Percentiles rank a stretch among this genome's conserved stretches.
These are phyloP conservation scores for Onychostruthus taczanowskii DNA, from an alignment of 2,113 vertebrate species.

Conservation along the genomic window DNA sequence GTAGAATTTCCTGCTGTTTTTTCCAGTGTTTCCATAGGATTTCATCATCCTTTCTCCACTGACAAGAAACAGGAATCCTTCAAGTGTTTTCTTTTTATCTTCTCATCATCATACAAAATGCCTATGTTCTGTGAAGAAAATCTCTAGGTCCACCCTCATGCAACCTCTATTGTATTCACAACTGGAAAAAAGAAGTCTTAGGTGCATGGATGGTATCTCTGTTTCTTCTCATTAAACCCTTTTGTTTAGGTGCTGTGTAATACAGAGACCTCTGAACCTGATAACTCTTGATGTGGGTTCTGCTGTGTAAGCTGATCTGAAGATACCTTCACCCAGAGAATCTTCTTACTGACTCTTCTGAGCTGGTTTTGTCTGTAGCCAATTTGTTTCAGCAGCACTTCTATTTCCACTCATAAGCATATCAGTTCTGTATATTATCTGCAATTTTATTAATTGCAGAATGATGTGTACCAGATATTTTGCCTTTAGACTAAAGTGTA, in stretches of 20 bases:
- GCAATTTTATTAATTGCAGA: neutral
- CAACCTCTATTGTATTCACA: neutral
- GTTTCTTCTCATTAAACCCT: neutral
- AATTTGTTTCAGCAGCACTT: neutral
- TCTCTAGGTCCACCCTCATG: neutral
- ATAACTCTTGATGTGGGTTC: neutral
- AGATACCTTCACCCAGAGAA: neutral
- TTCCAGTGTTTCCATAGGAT: neutral
- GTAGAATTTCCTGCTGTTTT: neutral
- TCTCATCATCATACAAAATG: neutral
- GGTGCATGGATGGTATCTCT: accelerated
- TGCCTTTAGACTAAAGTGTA: neutral
- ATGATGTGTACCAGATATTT: neutral
- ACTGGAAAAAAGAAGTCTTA: neutral
- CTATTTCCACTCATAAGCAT: neutral
- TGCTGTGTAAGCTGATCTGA: neutral
- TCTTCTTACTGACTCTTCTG: neutral
- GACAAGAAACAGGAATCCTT: neutral
- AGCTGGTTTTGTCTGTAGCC: neutral
- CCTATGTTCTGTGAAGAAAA: neutral
- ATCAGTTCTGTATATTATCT: neutral
- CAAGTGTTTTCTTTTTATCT: neutral
- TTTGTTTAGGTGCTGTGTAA: neutral
- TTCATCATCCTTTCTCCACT: neutral
- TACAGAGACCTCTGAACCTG: neutral